Percentiles rank a stretch among this genome's conserved stretches.
Conservation (phyloP, 2,113 vertebrate genomes). For the Rhinoderma darwinii region DNA sequence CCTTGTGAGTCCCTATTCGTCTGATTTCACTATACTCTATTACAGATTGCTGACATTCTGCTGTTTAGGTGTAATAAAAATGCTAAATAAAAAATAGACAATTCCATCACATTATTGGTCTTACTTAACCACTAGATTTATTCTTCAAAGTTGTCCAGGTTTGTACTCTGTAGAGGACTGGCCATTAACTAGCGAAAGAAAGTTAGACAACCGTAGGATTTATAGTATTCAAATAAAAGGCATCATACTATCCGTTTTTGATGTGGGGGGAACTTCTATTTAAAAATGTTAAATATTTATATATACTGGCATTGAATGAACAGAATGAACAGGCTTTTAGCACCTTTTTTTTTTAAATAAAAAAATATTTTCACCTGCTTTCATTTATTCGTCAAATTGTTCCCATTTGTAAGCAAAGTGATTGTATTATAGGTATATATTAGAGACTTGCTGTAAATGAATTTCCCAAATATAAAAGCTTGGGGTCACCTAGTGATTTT, state of each 20-base stretch:
- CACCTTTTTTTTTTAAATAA: not conserved
- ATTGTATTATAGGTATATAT: not conserved
- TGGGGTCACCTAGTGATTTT: not conserved
- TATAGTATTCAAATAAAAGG: not conserved
- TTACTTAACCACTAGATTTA: conserved; percentile 11
- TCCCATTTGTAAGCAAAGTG: not conserved
- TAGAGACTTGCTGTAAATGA: not conserved
- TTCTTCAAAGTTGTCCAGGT: conserved; percentile 2
- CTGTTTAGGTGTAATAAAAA: not conserved
- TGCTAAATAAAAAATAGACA: not conserved
- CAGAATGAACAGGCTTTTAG: not conserved
- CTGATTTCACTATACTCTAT: not conserved
- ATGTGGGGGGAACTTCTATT: not conserved
- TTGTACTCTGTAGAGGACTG: not conserved
- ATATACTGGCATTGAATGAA: not conserved
- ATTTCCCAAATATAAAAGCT: not conserved
- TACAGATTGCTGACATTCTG: not conserved
- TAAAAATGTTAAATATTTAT: not conserved
- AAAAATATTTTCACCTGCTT: not conserved
- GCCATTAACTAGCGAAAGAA: not conserved
- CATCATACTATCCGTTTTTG: not conserved
- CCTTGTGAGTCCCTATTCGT: not conserved
- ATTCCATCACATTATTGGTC: not conserved
- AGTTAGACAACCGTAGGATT: not conserved
- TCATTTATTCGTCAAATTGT: not conserved